Evolutionary conservation across 2,888 invertebrate species (phyloP).

Genomic region (Empis livida): DNA sequence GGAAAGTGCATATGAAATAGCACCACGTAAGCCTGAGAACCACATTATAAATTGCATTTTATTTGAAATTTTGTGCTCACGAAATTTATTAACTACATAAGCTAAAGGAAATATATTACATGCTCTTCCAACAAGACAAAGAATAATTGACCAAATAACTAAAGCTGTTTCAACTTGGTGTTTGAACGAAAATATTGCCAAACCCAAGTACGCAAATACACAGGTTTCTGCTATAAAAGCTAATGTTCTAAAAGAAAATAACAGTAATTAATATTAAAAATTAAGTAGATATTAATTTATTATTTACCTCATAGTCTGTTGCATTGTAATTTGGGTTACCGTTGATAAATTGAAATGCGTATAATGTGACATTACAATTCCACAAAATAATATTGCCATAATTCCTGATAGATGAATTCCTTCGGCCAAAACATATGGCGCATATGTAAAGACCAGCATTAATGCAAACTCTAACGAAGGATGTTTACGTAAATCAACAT

Average conservation of each 20-base stretch:
- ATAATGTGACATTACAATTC: conserved; percentile 99
- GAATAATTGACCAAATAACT: conserved; percentile 86
- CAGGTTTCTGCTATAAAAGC: conserved; percentile 98
- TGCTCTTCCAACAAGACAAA: conserved; percentile 87
- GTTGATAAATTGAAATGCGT: conserved; percentile 97
- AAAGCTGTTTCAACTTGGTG: conserved; percentile 85
- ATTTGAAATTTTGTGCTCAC: conserved; percentile 93
- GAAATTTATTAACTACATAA: conserved; percentile 84
- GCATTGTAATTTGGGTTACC: conserved; percentile 98
- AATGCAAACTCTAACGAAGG: conserved; percentile 97
- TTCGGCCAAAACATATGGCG: conserved; percentile 96
- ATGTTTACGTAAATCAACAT: conserved; percentile 91
- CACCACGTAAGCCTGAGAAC: conserved; percentile 94
- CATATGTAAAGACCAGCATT: conserved; percentile 97
- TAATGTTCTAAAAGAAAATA: conserved; percentile 48
- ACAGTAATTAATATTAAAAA: no score
- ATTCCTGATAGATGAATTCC: conserved; percentile 93
- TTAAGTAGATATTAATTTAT: no score
- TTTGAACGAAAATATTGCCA: conserved; percentile 68
- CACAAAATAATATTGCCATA: conserved; percentile 98
- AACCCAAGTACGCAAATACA: conserved; percentile 90
- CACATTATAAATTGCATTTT: conserved; percentile 99
- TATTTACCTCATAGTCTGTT: conserved; percentile 73
- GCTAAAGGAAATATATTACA: conserved; percentile 95
- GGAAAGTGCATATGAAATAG: conserved; percentile 94